Evolutionary conservation across 2,113 vertebrate genomes (phyloP).

Genomic region (Pipa parva): DNA sequence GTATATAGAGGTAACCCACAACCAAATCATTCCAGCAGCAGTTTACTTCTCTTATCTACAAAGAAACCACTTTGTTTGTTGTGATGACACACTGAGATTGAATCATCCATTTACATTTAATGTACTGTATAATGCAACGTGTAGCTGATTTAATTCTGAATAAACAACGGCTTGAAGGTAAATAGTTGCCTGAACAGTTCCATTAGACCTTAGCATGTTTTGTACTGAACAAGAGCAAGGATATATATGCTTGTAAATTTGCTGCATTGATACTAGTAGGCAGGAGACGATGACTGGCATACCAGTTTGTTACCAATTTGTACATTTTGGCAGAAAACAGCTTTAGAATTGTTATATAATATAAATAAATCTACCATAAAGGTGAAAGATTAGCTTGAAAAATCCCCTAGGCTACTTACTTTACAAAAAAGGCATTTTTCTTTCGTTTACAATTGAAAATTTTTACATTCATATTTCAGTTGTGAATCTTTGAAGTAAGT

Average conservation of each 20-base stretch:
- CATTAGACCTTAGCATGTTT: background rate
- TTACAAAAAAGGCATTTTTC: too few relatives aligned
- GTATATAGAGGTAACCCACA: background rate
- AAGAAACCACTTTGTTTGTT: background rate
- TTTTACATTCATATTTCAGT: background rate
- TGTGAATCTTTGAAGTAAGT: background rate
- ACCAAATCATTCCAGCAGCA: background rate
- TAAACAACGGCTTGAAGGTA: constrained; percentile 8
- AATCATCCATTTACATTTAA: constrained; percentile 8
- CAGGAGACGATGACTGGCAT: background rate
- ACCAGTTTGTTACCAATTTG: too few relatives aligned
- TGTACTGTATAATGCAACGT: constrained; percentile 14
- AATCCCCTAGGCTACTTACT: background rate
- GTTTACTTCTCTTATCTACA: background rate
- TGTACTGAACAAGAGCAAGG: background rate
- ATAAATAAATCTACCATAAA: background rate
- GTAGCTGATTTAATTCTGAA: background rate
- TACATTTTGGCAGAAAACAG: too few relatives aligned
- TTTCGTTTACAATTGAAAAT: too few relatives aligned
- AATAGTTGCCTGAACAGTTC: background rate
- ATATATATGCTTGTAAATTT: background rate
- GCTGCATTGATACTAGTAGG: background rate
- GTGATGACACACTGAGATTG: background rate
- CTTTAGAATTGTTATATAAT: background rate
- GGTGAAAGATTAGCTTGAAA: background rate